These are phyloP conservation scores for Scolopax mira DNA, from an alignment of 2,113 vertebrate genomes.

Conservation along the genomic window DNA sequence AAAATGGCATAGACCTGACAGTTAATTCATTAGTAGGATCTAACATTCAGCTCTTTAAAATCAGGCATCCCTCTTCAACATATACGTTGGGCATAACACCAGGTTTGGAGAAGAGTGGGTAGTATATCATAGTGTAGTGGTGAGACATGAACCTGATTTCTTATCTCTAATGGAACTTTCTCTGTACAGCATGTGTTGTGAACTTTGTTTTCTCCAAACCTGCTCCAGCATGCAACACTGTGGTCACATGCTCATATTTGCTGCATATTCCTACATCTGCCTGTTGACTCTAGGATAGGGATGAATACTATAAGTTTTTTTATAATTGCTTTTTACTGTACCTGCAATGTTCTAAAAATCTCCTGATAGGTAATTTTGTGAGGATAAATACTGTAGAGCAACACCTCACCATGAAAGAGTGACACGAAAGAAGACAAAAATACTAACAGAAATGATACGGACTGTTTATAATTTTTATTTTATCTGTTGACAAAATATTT, in stretches of 20 bases:
- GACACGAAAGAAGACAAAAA: background rate
- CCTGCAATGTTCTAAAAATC: background rate
- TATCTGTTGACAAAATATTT: background rate
- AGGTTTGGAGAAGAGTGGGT: background rate
- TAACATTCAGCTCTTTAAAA: conserved; percentile 14
- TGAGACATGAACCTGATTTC: background rate
- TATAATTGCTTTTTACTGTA: background rate
- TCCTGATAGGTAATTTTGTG: background rate
- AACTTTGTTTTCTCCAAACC: background rate
- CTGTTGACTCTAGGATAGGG: background rate
- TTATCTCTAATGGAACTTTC: background rate
- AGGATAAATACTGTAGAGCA: background rate
- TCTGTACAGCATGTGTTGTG: background rate
- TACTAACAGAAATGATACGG: background rate
- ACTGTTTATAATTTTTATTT: background rate
- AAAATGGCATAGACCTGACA: background rate
- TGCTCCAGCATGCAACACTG: background rate
- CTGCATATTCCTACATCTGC: background rate
- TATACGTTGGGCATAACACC: background rate
- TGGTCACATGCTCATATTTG: background rate
- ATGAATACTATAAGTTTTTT: background rate
- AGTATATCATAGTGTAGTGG: background rate
- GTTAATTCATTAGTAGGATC: background rate
- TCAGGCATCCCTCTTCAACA: background rate
- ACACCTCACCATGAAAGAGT: background rate